Conservation (phyloP, 2,797 vertebrate genomes). For the Sylvia borin region DNA sequence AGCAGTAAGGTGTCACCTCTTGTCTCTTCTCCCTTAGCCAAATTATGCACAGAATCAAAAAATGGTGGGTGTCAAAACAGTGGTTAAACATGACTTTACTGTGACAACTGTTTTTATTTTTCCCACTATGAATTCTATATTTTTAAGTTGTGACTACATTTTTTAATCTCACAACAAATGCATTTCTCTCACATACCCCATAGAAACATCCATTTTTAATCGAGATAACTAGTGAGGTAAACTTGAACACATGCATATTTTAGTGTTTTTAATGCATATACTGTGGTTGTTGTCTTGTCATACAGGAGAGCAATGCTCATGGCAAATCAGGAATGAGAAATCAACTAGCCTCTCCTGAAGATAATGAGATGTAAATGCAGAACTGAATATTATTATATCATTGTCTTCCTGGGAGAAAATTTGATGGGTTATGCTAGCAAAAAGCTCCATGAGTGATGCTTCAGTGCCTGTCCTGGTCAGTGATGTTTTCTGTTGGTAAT, state of each 20-base stretch:
- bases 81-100: background rate
- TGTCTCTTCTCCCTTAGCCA: background rate
- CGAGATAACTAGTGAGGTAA: background rate
- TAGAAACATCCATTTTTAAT: background rate
- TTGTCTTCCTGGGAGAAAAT: background rate
- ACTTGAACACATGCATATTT: background rate
- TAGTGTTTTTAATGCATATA: background rate
- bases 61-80: background rate
- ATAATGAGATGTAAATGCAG: conserved; percentile 18
- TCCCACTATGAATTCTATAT: background rate
- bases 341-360: background rate
- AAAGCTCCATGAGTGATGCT: background rate
- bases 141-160: background rate
- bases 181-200: background rate
- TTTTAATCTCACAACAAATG: background rate
- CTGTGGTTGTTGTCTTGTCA: background rate
- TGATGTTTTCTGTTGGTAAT: conserved; percentile 2
- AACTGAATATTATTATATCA: background rate
- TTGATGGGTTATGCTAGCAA: background rate
- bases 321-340: background rate
- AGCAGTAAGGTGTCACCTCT: background rate
- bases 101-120: background rate
- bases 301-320: background rate
- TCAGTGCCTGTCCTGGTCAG: conserved; percentile 3
- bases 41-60: background rate